These are phyloP conservation scores for Ctenomys sociabilis DNA, from an alignment of 2,113 vertebrate species.

Conservation along the genomic window DNA sequence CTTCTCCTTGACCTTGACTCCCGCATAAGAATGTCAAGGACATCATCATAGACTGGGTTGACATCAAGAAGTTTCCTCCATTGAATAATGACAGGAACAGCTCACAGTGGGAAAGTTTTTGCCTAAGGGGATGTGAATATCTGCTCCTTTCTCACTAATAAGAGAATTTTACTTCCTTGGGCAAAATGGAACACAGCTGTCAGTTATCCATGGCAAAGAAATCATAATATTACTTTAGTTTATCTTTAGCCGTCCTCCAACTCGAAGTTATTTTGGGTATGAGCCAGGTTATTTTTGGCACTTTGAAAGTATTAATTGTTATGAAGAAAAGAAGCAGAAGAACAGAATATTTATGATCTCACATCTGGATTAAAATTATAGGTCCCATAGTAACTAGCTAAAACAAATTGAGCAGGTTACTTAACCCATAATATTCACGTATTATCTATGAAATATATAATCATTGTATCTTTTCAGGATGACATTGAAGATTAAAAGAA, in stretches of 20 bases:
- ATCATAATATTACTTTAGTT: constrained; percentile 75
- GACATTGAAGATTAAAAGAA: not conserved
- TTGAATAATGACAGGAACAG: constrained; percentile 21
- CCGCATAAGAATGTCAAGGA: constrained; percentile 8
- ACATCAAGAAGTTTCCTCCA: constrained; percentile 34
- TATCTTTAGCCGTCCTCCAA: constrained; percentile 51
- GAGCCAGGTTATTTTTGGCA: constrained; percentile 56
- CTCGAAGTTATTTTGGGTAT: constrained; percentile 55
- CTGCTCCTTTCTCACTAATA: constrained; percentile 61
- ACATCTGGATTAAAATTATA: constrained; percentile 4
- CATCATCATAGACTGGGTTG: not conserved
- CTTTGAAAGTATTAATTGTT: constrained; percentile 54
- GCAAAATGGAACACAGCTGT: constrained; percentile 68
- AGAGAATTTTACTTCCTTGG: constrained; percentile 70
- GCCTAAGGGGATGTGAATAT: not conserved
- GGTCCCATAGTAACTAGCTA: not conserved
- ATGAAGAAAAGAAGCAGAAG: constrained; percentile 28
- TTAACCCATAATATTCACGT: not conserved
- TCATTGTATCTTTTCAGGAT: not conserved
- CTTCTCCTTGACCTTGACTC: not conserved
- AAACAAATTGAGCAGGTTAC: not conserved
- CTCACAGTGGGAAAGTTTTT: constrained; percentile 32
- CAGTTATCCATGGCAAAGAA: constrained; percentile 71
- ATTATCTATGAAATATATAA: not conserved
- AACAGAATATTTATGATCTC: constrained; percentile 18